Percentiles rank a stretch among this genome's conserved stretches.
Evolutionary conservation across 1,140 invertebrate genomes (phyloP).

Genomic region (Aricia agestis): DNA sequence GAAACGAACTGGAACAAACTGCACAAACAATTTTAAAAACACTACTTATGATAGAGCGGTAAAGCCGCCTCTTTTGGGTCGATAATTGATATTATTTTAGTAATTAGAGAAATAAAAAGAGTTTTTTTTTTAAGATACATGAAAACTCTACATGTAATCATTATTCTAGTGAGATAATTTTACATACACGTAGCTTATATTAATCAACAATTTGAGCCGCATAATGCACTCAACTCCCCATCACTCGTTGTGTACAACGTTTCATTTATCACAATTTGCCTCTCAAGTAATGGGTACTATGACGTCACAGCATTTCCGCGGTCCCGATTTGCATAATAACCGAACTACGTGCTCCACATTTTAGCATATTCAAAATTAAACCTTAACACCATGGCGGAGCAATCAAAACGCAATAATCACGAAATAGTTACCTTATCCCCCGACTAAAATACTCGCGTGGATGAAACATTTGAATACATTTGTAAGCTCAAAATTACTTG

Average conservation of each 20-base stretch:
- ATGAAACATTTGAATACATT: constrained; percentile 48
- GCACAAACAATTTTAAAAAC: too few species aligned
- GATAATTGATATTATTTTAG: too few species aligned
- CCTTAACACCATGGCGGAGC: background rate
- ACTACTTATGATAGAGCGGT: too few species aligned
- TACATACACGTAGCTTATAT: background rate
- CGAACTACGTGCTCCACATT: constrained; percentile 44
- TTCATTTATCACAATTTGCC: constrained; percentile 62
- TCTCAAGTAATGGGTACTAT: constrained; percentile 54
- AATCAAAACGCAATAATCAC: constrained; percentile 2
- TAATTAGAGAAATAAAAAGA: too few species aligned
- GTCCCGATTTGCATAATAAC: constrained; percentile 66
- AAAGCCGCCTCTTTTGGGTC: too few species aligned
- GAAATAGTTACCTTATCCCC: constrained; percentile 40
- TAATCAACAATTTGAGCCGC: background rate
- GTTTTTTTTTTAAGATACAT: too few species aligned
- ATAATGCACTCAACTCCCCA: background rate
- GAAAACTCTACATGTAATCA: too few species aligned
- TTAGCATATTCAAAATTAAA: constrained; percentile 3
- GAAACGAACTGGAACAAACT: too few species aligned
- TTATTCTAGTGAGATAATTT: background rate
- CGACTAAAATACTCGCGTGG: constrained; percentile 55
- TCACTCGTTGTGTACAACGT: constrained; percentile 27
- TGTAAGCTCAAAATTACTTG: constrained; percentile 30
- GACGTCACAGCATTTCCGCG: constrained; percentile 49